Percentiles rank a stretch among this genome's conserved stretches.
phyloP scores from a whole-genome alignment of 2,888 invertebrate species.

The Hydriomena furcata region DNA sequence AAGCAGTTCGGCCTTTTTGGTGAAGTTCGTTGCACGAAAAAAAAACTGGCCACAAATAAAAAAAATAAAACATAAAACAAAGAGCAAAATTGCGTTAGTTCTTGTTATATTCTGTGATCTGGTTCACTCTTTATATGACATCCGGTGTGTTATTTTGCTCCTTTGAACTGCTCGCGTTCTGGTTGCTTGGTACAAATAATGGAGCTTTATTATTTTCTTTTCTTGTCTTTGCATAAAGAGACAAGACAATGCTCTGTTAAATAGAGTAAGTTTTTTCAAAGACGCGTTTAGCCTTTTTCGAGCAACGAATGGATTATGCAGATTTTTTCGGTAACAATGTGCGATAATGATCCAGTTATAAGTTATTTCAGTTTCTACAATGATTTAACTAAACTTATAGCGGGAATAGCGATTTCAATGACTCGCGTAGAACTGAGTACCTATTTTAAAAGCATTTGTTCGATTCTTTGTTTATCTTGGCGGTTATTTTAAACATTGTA shows the following conservation, averaged over 20 bases:
- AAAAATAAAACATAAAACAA: too few species aligned
- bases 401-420: too few species aligned
- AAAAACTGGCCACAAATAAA: too few species aligned
- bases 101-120: constrained; percentile 14
- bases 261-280: constrained; percentile 4
- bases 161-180: constrained; percentile 49
- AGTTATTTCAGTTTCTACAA: too few species aligned
- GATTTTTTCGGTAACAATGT: neutral
- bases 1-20: too few species aligned
- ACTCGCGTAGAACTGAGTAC: too few species aligned
- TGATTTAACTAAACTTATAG: too few species aligned
- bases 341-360: neutral
- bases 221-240: constrained; percentile 23
- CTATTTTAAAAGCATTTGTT: too few species aligned
- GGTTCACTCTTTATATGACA: constrained; percentile 59
- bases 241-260: constrained; percentile 19
- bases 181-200: constrained; percentile 43
- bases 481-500: too few species aligned
- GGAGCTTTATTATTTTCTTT: constrained; percentile 34
- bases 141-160: constrained; percentile 68
- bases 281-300: constrained; percentile 5
- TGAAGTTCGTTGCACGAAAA: too few species aligned
- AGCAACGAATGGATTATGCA: neutral
- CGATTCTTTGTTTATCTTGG: too few species aligned
- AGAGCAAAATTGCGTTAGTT: neutral